Evolutionary conservation across 2,113 vertebrate genomes (phyloP).

Genomic region (Ascaphus truei): DNA sequence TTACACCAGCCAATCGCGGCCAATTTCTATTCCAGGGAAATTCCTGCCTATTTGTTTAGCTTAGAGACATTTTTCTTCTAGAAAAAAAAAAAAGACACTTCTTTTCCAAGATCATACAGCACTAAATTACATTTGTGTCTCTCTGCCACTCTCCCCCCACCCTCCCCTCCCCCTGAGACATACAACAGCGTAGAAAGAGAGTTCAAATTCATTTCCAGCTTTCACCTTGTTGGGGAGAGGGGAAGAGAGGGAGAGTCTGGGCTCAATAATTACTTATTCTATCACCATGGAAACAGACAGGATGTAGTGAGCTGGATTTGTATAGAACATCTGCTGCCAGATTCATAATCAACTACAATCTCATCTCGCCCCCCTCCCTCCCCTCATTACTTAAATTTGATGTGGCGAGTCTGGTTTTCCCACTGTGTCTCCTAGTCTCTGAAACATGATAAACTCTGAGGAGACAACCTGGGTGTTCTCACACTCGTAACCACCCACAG

Average conservation of each 20-base stretch:
- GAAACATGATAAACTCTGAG: background rate
- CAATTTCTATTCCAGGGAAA: conserved; percentile 63
- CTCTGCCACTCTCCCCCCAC: background rate
- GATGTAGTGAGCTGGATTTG: conserved; percentile 81
- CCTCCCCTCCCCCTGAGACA: background rate
- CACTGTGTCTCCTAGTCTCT: background rate
- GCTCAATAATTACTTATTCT: conserved; percentile 83
- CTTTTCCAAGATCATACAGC: conserved; percentile 40
- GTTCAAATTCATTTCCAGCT: conserved; percentile 54
- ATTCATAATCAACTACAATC: conserved; percentile 67
- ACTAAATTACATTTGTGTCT: conserved; percentile 25
- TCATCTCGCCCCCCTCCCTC: conserved; percentile 43
- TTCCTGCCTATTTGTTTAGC: conserved; percentile 71
- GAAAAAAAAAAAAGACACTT: conserved; percentile 42
- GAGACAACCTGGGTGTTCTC: conserved; percentile 12
- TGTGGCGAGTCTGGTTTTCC: conserved; percentile 48
- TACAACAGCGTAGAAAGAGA: conserved; percentile 29
- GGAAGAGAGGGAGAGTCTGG: conserved; percentile 47
- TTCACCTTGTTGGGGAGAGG: conserved; percentile 69
- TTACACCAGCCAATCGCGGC: conserved; percentile 74
- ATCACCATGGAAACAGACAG: conserved; percentile 96
- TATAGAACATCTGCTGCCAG: conserved; percentile 82
- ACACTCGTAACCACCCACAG: background rate
- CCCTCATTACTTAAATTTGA: conserved; percentile 49
- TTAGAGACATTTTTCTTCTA: conserved; percentile 52